These are phyloP conservation scores for Leptinotarsa texana DNA, from an alignment of 1,140 invertebrate species.

Conservation along the genomic window DNA sequence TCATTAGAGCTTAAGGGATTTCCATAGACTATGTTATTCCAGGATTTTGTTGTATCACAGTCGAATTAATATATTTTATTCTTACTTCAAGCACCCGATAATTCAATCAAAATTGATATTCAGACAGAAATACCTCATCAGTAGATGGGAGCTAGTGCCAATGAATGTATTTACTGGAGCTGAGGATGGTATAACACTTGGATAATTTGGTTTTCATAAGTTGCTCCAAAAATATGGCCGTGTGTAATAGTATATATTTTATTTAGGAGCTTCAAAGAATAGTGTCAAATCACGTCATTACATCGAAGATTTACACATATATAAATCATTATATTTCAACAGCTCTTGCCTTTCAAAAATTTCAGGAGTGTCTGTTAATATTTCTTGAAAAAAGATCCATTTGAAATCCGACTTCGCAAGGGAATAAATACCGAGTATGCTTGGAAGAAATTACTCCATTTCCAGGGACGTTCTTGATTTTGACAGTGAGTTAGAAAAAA, in stretches of 20 bases:
- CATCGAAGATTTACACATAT: constrained; percentile 40
- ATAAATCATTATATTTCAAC: constrained; percentile 13
- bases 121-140: neutral
- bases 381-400: too few relatives aligned
- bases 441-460: too few relatives aligned
- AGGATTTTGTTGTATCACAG: neutral
- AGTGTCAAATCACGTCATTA: constrained; percentile 46
- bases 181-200: constrained; percentile 12
- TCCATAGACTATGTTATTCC: constrained; percentile 31
- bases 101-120: neutral
- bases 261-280: constrained; percentile 45
- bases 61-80: neutral
- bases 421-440: too few relatives aligned
- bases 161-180: constrained; percentile 21
- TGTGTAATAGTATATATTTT: constrained; percentile 41
- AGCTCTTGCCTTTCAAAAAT: neutral
- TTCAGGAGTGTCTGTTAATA: too few relatives aligned
- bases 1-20: constrained; percentile 34
- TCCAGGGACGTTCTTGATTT: too few relatives aligned
- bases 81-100: neutral
- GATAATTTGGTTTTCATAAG: constrained; percentile 15
- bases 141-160: neutral
- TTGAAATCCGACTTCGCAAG: too few relatives aligned
- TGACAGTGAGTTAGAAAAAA: too few relatives aligned
- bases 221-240: constrained; percentile 35